phyloP scores from a whole-genome alignment of 2,113 vertebrate species.

The Synodontis membranacea region DNA sequence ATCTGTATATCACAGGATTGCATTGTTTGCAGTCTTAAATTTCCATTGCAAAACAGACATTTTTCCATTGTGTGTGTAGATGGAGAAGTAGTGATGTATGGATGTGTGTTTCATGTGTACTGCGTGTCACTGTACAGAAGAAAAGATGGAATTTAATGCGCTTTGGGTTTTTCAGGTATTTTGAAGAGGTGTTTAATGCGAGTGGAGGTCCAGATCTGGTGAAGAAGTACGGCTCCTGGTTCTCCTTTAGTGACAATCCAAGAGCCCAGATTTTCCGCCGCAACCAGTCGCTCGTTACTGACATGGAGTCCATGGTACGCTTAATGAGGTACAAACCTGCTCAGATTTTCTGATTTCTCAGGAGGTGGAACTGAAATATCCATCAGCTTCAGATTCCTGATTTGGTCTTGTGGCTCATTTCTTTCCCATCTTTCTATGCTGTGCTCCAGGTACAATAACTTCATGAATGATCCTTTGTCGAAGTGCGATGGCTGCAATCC shows the following conservation, averaged over 20 bases:
- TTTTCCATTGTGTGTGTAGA: too few species aligned
- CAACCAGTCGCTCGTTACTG: constrained; percentile 81
- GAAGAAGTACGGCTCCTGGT: constrained; percentile 86
- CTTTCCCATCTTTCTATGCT: constrained; percentile 3
- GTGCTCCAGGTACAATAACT: constrained; percentile 87
- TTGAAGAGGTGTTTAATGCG: constrained; percentile 82
- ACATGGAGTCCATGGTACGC: constrained; percentile 85
- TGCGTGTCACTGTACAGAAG: background rate
- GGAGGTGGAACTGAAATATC: background rate
- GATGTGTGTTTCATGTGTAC: background rate
- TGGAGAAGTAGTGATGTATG: background rate
- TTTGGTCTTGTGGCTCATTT: background rate
- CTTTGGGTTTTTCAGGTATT: constrained; percentile 74
- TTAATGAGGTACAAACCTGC: constrained; percentile 84
- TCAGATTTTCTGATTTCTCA: background rate
- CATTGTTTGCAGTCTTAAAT: background rate
- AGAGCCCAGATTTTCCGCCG: constrained; percentile 89
- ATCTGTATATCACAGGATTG: too few species aligned
- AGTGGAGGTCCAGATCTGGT: constrained; percentile 83
- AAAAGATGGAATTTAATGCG: background rate
- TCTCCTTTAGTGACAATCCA: constrained; percentile 82
- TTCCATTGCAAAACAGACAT: background rate
- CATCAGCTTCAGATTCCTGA: background rate
- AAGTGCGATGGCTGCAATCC: constrained; percentile 79
- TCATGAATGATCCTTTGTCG: constrained; percentile 83